These are phyloP conservation scores for Petrocephalus zakoni DNA, from an alignment of 2,113 vertebrate genomes.

Conservation along the genomic window DNA sequence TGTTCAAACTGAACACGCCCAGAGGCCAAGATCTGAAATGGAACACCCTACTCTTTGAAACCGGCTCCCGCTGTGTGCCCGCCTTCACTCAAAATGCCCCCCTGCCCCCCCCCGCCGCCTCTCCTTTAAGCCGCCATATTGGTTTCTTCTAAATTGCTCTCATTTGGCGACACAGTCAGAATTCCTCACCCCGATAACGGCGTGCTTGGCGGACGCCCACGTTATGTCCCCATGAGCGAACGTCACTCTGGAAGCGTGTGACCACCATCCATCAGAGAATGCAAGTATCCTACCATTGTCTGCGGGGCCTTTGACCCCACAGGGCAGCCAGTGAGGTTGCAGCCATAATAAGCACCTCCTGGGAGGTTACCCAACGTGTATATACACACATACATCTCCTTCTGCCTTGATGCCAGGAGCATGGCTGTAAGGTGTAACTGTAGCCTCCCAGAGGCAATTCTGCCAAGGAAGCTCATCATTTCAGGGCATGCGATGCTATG, in stretches of 20 bases:
- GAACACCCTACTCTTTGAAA: conserved; percentile 2
- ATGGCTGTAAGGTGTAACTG: conserved; percentile 1
- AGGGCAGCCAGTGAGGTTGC: no score
- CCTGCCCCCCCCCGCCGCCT: neutral
- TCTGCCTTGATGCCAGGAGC: neutral
- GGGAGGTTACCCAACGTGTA: neutral
- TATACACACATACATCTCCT: neutral
- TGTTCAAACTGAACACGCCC: neutral
- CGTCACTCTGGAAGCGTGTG: neutral
- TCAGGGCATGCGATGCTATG: neutral
- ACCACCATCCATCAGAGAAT: neutral
- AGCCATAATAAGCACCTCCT: neutral
- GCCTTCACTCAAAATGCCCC: neutral
- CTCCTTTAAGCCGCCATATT: neutral
- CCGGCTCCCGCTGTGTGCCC: neutral
- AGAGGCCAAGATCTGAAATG: neutral
- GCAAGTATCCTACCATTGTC: neutral
- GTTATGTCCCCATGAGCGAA: neutral
- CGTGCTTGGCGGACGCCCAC: neutral
- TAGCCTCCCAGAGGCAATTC: neutral
- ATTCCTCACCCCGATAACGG: neutral
- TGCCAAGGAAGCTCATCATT: neutral
- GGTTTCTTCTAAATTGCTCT: neutral
- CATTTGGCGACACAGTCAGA: neutral
- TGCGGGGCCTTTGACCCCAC: neutral